Base-by-base conservation (phyloP, 1,140 invertebrate species). In the Nautilus pompilius region DNA sequence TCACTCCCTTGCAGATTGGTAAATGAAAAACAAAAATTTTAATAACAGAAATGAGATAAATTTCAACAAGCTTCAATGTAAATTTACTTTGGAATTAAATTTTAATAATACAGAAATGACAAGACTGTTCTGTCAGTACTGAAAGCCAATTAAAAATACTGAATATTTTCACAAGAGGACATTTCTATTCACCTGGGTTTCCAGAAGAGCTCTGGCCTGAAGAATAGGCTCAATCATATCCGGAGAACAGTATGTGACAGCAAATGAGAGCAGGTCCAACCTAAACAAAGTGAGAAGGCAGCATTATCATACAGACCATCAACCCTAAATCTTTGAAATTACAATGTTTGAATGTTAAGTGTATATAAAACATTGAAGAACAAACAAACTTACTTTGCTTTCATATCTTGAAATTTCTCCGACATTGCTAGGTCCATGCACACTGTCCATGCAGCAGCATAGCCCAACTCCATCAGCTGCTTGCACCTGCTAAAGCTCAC, bases 191-290 rank as follows among this genome's bases (percentile, higher is more conserved):
- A 81, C 79, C 78, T 81, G 77, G 24, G 76, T 73, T 62, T 83
- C 75, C 15, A 83, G 60, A 20, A 80, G 65, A 63, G 68, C 77
- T 62, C 83, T 81, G 3, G 82, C 82, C 68, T 84, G 83, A n/a
- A 88, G 74, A 8, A 86, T 81, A 24, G 82, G 80, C 71, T 86
- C 82, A 2, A 88, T 77, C 67, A 85, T 82, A 66, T 87, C 85
- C 53, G 77, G 75, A 20, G 83, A 78, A 66, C 87, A 87, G 69
- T 86, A 82, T 54, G 84, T 84, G 62, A 88, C 71, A 3, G 85
- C 83, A 79, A 87, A 88, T 63, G 84, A 84, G 58, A 88, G 72
- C 66, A 87, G 80, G 24, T 80, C 70, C 17, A 73, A 60, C 60
- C 81, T 82, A 56, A 30, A 68, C 69, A 63, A 15, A 36, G 41